phyloP scores from a whole-genome alignment of 2,113 vertebrate genomes.

The Terrapene triunguis region DNA sequence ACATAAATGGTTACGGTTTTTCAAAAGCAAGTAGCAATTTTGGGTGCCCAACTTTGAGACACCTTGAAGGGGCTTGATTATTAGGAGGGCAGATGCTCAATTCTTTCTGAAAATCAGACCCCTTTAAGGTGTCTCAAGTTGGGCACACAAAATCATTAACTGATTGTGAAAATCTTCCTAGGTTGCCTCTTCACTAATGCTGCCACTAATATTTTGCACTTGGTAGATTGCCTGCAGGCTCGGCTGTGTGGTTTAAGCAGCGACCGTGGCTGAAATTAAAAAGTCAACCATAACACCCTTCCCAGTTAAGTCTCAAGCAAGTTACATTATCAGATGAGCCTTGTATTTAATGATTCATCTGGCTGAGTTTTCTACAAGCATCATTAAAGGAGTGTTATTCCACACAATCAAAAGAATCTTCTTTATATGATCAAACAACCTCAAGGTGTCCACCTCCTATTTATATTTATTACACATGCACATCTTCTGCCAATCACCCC shows the following conservation, averaged over 20 bases:
- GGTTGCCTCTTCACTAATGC: not conserved
- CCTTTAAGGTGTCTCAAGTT: not conserved
- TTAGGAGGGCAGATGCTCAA: fast-evolving
- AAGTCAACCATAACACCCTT: not conserved
- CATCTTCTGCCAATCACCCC: not conserved
- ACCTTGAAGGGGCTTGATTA: not conserved
- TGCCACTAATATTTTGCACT: not conserved
- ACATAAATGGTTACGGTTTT: not conserved
- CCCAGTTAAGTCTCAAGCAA: not conserved
- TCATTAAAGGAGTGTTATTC: not conserved
- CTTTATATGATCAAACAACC: not conserved
- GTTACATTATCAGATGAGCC: not conserved
- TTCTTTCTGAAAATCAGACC: not conserved
- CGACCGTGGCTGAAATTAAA: slow-evolving; percentile 9
- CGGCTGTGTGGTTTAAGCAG: not conserved
- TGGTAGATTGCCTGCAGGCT: not conserved
- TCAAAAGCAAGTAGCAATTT: not conserved
- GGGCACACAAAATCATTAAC: not conserved
- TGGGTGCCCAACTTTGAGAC: fast-evolving
- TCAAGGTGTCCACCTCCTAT: not conserved
- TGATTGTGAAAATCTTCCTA: not conserved
- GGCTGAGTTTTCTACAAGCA: not conserved
- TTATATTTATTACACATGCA: not conserved
- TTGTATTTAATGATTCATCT: not conserved
- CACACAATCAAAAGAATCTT: not conserved